Evolutionary conservation across 2,113 vertebrate genomes (phyloP).

Genomic region (Tyto alba): DNA sequence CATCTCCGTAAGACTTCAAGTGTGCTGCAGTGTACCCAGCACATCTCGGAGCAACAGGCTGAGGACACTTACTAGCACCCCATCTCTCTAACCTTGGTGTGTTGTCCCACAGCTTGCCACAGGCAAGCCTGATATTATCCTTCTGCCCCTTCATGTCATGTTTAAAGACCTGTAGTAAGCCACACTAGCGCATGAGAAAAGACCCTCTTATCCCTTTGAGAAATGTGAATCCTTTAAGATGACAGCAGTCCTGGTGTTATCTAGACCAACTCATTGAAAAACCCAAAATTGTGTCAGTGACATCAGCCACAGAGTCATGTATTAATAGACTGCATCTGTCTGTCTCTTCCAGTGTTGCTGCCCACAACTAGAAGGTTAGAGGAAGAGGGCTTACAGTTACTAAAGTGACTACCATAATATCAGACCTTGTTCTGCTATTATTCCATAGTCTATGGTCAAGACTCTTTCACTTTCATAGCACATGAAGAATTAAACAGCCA

Average conservation of each 20-base stretch:
- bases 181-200: accelerated
- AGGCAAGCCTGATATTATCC: neutral
- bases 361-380: neutral
- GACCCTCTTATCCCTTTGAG: too few relatives aligned
- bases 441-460: neutral
- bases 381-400: neutral
- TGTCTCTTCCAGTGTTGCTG: neutral
- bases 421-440: neutral
- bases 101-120: neutral
- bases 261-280: neutral
- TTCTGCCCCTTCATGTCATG: neutral
- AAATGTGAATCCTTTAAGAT: neutral
- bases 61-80: neutral
- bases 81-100: neutral
- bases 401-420: neutral
- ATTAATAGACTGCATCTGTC: too few relatives aligned
- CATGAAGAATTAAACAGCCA: neutral
- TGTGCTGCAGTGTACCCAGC: neutral
- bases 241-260: neutral
- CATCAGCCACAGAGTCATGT: neutral
- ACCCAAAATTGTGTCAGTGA: neutral
- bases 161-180: neutral
- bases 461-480: neutral
- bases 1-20: neutral
- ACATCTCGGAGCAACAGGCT: neutral